Conservation (phyloP, 2,797 vertebrate species). For the Onychomys torridus region DNA sequence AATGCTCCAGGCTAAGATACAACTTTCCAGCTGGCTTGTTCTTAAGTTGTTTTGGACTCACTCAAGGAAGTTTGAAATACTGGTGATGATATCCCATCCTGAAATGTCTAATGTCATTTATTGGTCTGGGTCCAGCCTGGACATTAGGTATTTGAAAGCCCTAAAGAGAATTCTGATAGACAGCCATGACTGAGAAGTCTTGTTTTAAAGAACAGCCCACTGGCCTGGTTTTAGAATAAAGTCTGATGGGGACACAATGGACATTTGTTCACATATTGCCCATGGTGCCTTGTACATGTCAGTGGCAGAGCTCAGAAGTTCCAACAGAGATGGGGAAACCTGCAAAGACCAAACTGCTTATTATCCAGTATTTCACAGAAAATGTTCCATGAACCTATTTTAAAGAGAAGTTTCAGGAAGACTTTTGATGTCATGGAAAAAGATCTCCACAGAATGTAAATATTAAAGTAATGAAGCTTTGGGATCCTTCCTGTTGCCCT, state of each 20-base stretch:
- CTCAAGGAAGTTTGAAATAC: background rate
- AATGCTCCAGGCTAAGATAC: background rate
- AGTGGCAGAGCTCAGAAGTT: background rate
- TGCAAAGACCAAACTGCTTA: background rate
- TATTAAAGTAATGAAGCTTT: background rate
- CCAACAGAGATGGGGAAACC: background rate
- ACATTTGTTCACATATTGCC: background rate
- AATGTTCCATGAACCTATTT: background rate
- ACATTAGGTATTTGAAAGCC: background rate
- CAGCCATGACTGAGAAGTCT: background rate
- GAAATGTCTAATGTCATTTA: background rate
- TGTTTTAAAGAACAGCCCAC: background rate
- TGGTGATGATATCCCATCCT: background rate
- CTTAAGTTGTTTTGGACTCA: background rate
- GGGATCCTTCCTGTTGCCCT: background rate
- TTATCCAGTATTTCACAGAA: background rate
- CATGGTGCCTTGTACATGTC: background rate
- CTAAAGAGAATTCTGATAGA: background rate
- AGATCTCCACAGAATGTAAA: background rate
- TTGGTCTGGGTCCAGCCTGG: background rate
- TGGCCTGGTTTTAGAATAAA: constrained; percentile 30
- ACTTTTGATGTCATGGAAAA: background rate
- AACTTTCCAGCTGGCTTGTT: background rate
- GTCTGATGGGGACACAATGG: background rate
- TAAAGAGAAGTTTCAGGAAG: background rate